Percentiles rank a stretch among this genome's conserved stretches.
These are phyloP conservation scores for Podocnemis expansa DNA, from an alignment of 2,113 vertebrate species.

Conservation along the genomic window DNA sequence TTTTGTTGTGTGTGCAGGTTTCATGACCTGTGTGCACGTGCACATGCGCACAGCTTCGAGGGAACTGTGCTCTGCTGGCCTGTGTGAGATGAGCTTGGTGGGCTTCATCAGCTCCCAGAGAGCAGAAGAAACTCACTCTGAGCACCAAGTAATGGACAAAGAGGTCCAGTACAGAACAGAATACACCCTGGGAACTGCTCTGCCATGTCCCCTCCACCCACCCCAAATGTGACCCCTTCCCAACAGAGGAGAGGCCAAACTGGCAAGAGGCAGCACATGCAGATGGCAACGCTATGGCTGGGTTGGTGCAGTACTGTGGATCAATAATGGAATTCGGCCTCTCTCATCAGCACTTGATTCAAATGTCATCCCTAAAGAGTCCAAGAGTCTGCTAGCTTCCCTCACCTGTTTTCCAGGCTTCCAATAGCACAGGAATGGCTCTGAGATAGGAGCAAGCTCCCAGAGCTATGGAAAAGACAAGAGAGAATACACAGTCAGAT, in stretches of 20 bases:
- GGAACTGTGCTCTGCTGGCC: too few species aligned
- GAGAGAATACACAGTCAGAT: neutral
- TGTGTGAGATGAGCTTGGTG: neutral
- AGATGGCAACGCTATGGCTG: neutral
- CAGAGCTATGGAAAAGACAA: accelerated
- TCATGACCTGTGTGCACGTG: too few species aligned
- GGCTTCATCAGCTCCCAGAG: neutral
- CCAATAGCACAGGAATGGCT: accelerated
- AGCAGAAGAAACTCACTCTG: neutral
- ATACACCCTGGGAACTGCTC: neutral
- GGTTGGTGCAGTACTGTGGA: neutral
- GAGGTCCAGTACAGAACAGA: neutral
- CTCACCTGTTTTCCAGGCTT: accelerated
- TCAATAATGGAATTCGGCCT: neutral
- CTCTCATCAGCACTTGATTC: neutral
- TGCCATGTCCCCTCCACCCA: accelerated
- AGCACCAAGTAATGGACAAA: neutral
- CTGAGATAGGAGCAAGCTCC: neutral
- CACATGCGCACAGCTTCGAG: too few species aligned
- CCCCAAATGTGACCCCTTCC: neutral
- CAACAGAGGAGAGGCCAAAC: neutral
- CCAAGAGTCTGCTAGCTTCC: neutral
- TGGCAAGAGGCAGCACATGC: neutral
- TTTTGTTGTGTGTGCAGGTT: too few species aligned
- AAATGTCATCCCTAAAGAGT: neutral